Evolutionary conservation across 2,888 invertebrate genomes (phyloP), one percentile per base, ranked within the genome.

Genomic region (Atherix ibis): DNA sequence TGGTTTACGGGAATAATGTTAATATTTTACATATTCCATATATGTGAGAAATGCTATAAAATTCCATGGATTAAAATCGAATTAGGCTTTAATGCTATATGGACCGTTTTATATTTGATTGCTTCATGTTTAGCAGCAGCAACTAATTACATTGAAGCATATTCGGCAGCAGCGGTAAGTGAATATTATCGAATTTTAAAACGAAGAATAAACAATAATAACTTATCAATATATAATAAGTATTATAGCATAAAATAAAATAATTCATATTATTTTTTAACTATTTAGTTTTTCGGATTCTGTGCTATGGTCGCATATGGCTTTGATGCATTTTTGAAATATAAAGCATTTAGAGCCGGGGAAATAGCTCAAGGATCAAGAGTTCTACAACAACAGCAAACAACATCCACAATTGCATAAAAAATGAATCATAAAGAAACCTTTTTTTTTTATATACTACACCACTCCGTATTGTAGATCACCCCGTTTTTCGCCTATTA

Each of bases 11-110:
- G 76, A 24, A 73, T 83, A 42, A 62, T 89, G 33, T 66, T 89
- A 12, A 70, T 73, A 2, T 67, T 85, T 38, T 91, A 89, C 56
- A 54, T 87, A 40, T 84, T 88, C 61, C 88, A 89, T 54, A 67
- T 88, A 17, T 69, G 89, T 40, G 89, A 89, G 62, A 81, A 79
- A 57, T 73, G 81, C 53, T 77, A 76, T 55, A 76, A 72, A 60
- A 76, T 89, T 47, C 88, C 88, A 3, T 89, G 89, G 88, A 62
- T 88, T 38, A 77, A 76, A 60, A 70, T 82, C 42, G 88, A 89
- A 65, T 70, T 85, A 42, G 62, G 68, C 3, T 87, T 74, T 63
- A 80, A 81, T 52, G 68, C 68, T 5, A 41, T 80, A 6, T 83
- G 82, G 82, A 66, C 76, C 2, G 52, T 76, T 28, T 70, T 82